Percentiles rank a stretch among this genome's conserved stretches.
Conservation (phyloP, 2,113 vertebrate genomes). For the Pygoscelis antarcticus region DNA sequence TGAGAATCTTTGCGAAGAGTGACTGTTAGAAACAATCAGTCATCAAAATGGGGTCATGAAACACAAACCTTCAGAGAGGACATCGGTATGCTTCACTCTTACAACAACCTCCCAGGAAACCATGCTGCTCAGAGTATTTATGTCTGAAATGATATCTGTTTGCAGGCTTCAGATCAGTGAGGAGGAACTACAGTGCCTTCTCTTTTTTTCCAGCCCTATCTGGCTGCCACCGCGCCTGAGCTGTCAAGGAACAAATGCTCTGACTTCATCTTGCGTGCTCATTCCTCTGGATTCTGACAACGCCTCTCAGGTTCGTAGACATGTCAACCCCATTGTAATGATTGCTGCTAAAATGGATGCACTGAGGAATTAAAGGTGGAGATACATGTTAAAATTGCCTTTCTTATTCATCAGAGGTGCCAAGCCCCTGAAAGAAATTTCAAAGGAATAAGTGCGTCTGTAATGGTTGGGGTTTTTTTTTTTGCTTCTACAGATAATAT, state of each 20-base stretch:
- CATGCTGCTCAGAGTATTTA: neutral
- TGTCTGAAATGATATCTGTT: constrained; percentile 30
- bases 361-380: neutral
- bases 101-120: neutral
- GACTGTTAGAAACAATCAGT: neutral
- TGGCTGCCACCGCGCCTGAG: neutral
- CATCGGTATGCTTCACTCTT: neutral
- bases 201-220: neutral
- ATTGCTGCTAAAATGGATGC: neutral
- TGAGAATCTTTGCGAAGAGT: neutral
- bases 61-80: constrained; percentile 1
- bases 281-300: neutral
- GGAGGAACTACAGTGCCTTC: neutral
- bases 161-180: constrained; percentile 11
- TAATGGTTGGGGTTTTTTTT: neutral
- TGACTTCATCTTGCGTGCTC: neutral
- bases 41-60: neutral
- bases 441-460: neutral
- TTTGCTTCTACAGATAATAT: neutral
- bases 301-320: neutral
- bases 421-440: neutral
- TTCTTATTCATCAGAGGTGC: neutral
- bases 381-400: neutral
- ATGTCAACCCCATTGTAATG: constrained; percentile 4
- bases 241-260: constrained; percentile 37